Conservation (phyloP, 2,888 invertebrate species). For the Cataglyphis altisquamis region DNA sequence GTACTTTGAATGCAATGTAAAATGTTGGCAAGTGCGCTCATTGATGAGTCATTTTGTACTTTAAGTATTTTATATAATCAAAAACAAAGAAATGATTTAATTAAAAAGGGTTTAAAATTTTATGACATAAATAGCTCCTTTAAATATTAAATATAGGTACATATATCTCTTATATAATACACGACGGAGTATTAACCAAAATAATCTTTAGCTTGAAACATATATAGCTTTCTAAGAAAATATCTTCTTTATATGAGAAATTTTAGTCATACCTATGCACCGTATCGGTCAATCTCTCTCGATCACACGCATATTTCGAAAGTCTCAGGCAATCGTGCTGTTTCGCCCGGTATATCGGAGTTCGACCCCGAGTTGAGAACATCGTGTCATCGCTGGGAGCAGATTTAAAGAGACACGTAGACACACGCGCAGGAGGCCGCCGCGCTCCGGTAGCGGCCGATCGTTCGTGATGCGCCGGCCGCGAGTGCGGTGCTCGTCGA, state of each 20-base stretch:
- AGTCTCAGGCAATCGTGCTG: background rate
- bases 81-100: background rate
- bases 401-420: conserved; percentile 20
- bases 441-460: conserved; percentile 37
- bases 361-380: conserved; percentile 4
- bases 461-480: conserved; percentile 28
- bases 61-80: background rate
- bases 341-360: background rate
- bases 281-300: background rate
- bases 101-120: background rate
- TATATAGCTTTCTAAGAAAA: background rate
- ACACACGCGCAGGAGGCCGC: conserved; percentile 10
- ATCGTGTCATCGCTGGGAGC: background rate
- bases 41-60: background rate
- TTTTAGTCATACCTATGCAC: background rate
- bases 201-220: background rate
- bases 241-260: no score
- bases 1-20: background rate
- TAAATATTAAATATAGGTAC: no score
- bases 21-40: background rate
- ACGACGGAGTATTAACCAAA: background rate
- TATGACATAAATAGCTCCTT: background rate
- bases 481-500: conserved; percentile 40
- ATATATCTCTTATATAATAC: no score
- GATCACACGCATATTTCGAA: background rate